Evolutionary conservation across 2,113 vertebrate genomes (phyloP).

Genomic region (Pardalotus punctatus): DNA sequence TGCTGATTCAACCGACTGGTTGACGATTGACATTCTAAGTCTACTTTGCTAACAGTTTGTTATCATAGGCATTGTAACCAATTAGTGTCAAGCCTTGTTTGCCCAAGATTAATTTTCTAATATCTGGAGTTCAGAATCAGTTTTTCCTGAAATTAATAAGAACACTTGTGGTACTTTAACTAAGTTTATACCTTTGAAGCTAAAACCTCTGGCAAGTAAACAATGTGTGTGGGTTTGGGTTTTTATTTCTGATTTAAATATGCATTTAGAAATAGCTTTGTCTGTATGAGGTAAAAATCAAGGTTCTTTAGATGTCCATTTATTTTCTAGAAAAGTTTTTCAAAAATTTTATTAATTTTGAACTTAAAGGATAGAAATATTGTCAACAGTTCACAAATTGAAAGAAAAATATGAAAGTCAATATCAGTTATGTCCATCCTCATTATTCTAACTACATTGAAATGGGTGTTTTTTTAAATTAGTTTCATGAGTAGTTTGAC

Average conservation of each 20-base stretch:
- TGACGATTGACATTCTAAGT: neutral
- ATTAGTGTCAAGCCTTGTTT: constrained; percentile 19
- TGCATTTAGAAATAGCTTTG: neutral
- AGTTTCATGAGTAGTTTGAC: neutral
- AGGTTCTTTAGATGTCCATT: neutral
- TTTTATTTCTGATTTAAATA: neutral
- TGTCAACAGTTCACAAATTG: neutral
- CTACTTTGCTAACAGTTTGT: constrained; percentile 12
- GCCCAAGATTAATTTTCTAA: constrained; percentile 1
- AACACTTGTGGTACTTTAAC: neutral
- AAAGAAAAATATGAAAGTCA: neutral
- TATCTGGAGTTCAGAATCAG: neutral
- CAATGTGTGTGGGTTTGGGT: neutral
- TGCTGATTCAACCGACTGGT: neutral
- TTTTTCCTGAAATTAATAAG: neutral
- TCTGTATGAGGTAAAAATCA: neutral
- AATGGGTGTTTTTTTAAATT: neutral
- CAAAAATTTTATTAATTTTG: neutral
- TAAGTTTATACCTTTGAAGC: neutral
- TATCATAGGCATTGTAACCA: constrained; percentile 32
- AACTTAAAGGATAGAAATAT: neutral
- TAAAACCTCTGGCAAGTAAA: neutral
- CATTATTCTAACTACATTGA: neutral
- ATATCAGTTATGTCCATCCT: neutral
- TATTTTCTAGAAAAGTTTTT: neutral